Conservation (phyloP, 2,888 invertebrate species). For the Cremastobaeus sp. region DNA sequence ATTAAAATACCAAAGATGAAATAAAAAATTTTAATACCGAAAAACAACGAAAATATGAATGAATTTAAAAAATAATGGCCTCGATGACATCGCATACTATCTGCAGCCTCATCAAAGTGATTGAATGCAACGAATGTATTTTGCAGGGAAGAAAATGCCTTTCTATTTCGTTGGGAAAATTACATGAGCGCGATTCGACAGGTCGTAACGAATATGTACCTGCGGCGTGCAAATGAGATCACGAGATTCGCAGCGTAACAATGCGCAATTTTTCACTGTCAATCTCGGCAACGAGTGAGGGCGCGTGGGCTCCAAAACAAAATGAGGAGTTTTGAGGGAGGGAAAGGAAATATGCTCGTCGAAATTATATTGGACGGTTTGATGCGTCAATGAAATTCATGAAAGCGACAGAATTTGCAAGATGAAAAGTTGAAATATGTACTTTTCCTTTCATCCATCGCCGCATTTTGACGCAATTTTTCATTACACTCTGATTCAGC, state of each 20-base stretch:
- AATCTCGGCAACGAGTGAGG: conserved; percentile 37
- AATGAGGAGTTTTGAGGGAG: not conserved
- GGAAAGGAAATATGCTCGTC: not conserved
- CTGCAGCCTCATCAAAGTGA: conserved; percentile 22
- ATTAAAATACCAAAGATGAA: too few species aligned
- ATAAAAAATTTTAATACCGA: too few species aligned
- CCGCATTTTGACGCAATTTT: too few species aligned
- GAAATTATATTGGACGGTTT: conserved; percentile 31
- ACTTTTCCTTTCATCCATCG: too few species aligned
- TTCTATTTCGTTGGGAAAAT: conserved; percentile 48
- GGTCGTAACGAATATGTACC: conserved; percentile 56
- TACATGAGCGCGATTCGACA: conserved; percentile 57
- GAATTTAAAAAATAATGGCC: not conserved
- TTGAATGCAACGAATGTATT: conserved; percentile 41
- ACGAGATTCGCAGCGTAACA: conserved; percentile 52
- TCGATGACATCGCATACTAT: conserved; percentile 9
- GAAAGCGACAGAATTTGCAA: not conserved
- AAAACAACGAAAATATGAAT: conserved; percentile 4
- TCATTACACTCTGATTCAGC: too few species aligned
- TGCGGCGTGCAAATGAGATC: conserved; percentile 63
- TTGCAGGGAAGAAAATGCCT: conserved; percentile 27
- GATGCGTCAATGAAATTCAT: not conserved
- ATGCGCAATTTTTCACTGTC: conserved; percentile 64
- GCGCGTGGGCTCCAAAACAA: conserved; percentile 15
- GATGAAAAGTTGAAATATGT: not conserved